Evolutionary conservation across 2,113 vertebrate species (phyloP).

Genomic region (Fulmarus glacialis): DNA sequence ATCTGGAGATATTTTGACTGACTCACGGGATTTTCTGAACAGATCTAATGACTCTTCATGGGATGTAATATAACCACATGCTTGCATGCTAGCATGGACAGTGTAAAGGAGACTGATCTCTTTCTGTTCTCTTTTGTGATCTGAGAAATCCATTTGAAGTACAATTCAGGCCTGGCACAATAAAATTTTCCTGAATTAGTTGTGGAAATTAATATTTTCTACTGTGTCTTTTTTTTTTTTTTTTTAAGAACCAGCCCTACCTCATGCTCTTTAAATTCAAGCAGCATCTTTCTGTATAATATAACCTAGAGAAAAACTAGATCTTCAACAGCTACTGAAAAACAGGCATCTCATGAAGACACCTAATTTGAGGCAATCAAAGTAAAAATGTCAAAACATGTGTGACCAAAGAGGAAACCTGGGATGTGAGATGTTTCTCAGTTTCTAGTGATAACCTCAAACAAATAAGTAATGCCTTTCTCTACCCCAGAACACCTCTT

Average conservation of each 20-base stretch:
- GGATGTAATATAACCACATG: conserved; percentile 8
- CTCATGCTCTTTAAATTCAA: neutral
- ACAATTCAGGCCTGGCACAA: neutral
- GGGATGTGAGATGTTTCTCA: neutral
- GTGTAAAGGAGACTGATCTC: neutral
- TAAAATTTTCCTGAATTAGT: neutral
- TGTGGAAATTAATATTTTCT: neutral
- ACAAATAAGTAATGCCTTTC: neutral
- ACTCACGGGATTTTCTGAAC: neutral
- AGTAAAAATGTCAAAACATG: neutral
- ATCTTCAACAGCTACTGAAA: neutral
- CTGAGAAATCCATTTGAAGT: neutral
- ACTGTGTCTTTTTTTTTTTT: neutral
- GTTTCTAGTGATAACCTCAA: neutral
- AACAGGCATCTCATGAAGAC: neutral
- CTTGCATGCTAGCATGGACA: neutral
- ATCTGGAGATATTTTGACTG: conserved; percentile 58
- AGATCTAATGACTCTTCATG: conserved; percentile 31
- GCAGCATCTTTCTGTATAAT: neutral
- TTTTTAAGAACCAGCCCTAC: neutral
- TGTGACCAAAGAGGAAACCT: neutral
- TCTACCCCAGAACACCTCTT: neutral
- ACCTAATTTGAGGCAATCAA: neutral
- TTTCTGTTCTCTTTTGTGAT: neutral
- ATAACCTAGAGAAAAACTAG: neutral